Evolutionary conservation across 2,888 invertebrate species (phyloP), one percentile per base, ranked within the genome.

Genomic region (Nomada fucata): DNA sequence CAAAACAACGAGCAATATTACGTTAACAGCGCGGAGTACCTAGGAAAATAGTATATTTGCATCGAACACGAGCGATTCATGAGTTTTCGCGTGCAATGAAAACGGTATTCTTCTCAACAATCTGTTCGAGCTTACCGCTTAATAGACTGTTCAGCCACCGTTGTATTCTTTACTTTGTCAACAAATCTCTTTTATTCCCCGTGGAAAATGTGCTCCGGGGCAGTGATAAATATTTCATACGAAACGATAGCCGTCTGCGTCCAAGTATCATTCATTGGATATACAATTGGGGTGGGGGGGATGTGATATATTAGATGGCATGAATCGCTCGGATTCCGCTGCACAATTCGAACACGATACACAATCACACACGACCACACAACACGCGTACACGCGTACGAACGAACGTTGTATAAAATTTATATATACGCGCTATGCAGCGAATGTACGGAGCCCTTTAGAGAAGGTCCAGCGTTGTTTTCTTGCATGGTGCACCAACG

Each of bases 1-100:
- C 78, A 77, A 86, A 90, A 86, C 85, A 87, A 90, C 86, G 90
- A 92, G 91, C 90, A 90, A 92, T 91, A 91, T 90, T 90, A 90
- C 87, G 88, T 90, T 87, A 90, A 85, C 83, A 59, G 69, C 71
- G 76, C 73, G 76, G 65, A 72, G 60, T 61, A 65, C 84, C 65
- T 81, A 65, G 70, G 57, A 72, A 68, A 82, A 67, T 64, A 52
- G 70, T 71, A 61, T 55, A 18, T 7, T 47, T 26, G 47, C 26
- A 29, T 52, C 15, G 61, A 64, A 18, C 50, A 23, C 57, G 36
- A 52, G 10, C 23, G 50, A 53, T 44, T 15, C 15, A 42, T 5
- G 1, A 29, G 15, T 26, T 23, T 50, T 11, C 9, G 42, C 18
- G 23, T 11, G 26, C 9, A 9, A 18, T 1, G 53, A 23, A 23